Evolutionary conservation across 2,797 vertebrate genomes (phyloP), one percentile per base, ranked within the genome.

Genomic region (Periparus ater): DNA sequence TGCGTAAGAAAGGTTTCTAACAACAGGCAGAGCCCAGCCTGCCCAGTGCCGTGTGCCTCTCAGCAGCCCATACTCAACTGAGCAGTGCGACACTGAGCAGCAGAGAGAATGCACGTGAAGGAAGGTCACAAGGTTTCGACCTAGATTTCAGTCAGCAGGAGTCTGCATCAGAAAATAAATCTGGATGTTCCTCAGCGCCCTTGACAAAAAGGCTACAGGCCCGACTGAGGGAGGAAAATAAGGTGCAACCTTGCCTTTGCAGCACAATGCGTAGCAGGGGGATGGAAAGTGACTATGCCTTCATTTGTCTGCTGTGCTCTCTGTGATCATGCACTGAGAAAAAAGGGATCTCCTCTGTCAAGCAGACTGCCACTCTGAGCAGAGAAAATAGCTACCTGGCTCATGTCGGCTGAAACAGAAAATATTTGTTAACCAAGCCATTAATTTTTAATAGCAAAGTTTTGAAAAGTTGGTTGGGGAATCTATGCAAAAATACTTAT

Each of bases 121-220:
- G 67, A 80, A 94, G 96, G 97, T 96, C 95, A 95, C 84, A 76
- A 85, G 94, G 84, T 87, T 97, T 70, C n/a, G 32, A 96, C 97
- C 97, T 62, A 96, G 86, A 94, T 97, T 95, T 91, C 91, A 92
- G 87, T 78, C 96, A 88, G 93, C 90, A 94, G 94, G 84, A 94
- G 80, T 66, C 79, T 88, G 88, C 76, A 86, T 89, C 77, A 91
- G 88, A 95, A 98, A 96, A 96, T 89, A 96, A 96, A 97, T 93
- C 12, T 76, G 76, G 85, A 91, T 3, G 11, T 62, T 96, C 90
- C 96, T 96, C 92, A 93, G 85, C 18, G 65, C 45, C 66, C 76
- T 96, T 94, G 95, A 93, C 12, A 38, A 79, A 96, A 78, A 91
- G 89, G 85, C 89, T 54, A 63, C 38, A 55, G 67, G 75, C 47